Conservation (phyloP, 1,140 invertebrate genomes). For the Penaeus japonicus region DNA sequence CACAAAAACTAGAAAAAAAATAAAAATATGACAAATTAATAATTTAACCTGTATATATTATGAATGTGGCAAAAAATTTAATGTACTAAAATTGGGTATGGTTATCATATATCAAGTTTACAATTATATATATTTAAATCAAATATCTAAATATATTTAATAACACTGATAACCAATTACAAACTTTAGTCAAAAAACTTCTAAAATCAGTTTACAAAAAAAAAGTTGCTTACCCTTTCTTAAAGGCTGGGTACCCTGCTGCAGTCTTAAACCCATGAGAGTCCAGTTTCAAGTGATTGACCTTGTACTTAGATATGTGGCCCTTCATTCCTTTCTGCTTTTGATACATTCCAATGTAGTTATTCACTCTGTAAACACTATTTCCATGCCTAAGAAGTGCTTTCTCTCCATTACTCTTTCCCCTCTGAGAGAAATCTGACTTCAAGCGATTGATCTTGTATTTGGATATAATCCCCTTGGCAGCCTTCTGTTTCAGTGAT, state of each 20-base stretch:
- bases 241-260: not conserved
- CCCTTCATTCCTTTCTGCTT: constrained; percentile 38
- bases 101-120: no score
- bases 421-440: not conserved
- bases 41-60: no score
- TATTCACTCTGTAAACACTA: constrained; percentile 26
- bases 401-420: not conserved
- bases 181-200: no score
- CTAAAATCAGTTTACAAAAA: not conserved
- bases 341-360: not conserved
- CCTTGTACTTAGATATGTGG: constrained; percentile 41
- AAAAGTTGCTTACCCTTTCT: not conserved
- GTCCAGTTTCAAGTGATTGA: constrained; percentile 26
- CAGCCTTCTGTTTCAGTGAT: constrained; percentile 34
- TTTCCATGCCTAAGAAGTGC: not conserved
- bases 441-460: constrained; percentile 45
- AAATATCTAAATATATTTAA: no score
- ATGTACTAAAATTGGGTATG: no score
- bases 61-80: no score
- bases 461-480: constrained; percentile 42
- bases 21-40: no score
- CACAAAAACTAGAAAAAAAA: no score
- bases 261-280: not conserved
- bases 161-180: no score
- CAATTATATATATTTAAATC: no score